These are phyloP conservation scores for Agrilus biguttatus DNA, from an alignment of 2,888 invertebrate genomes.

Conservation along the genomic window DNA sequence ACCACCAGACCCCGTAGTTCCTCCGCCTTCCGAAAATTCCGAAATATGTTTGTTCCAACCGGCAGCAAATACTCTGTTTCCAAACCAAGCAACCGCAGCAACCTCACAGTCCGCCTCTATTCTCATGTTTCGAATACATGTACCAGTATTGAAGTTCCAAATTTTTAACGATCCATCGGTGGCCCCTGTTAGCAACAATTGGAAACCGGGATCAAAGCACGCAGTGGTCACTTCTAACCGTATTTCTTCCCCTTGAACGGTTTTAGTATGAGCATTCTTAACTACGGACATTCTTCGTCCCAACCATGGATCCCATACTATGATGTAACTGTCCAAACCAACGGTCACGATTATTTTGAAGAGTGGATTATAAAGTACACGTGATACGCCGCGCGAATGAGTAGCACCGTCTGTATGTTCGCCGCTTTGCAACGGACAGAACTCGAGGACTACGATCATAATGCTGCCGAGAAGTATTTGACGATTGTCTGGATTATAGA, in stretches of 20 bases:
- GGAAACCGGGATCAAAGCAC: constrained; percentile 58
- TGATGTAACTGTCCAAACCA: constrained; percentile 65
- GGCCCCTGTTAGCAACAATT: constrained; percentile 64
- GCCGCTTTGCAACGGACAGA: constrained; percentile 50
- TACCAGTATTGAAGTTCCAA: constrained; percentile 76
- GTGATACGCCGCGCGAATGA: constrained; percentile 48
- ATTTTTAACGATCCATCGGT: constrained; percentile 64
- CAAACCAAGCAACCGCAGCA: constrained; percentile 36
- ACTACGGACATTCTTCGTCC: constrained; percentile 55
- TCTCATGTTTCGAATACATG: constrained; percentile 52
- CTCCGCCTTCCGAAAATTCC: constrained; percentile 46
- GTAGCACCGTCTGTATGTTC: constrained; percentile 55
- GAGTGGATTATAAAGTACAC: constrained; percentile 59
- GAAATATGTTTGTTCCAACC: constrained; percentile 67
- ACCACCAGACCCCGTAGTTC: constrained; percentile 32
- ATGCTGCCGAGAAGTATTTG: constrained; percentile 52
- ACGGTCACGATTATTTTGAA: constrained; percentile 63
- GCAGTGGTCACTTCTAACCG: constrained; percentile 64
- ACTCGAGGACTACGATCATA: constrained; percentile 46
- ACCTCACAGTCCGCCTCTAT: constrained; percentile 39
- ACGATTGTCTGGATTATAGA: constrained; percentile 51
- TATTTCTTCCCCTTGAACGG: constrained; percentile 48
- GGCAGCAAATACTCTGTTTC: constrained; percentile 51
- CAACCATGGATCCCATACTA: constrained; percentile 66
- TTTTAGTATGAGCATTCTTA: constrained; percentile 52